Conservation (phyloP, 2,113 vertebrate genomes). For the Tangachromis dhanisi region DNA sequence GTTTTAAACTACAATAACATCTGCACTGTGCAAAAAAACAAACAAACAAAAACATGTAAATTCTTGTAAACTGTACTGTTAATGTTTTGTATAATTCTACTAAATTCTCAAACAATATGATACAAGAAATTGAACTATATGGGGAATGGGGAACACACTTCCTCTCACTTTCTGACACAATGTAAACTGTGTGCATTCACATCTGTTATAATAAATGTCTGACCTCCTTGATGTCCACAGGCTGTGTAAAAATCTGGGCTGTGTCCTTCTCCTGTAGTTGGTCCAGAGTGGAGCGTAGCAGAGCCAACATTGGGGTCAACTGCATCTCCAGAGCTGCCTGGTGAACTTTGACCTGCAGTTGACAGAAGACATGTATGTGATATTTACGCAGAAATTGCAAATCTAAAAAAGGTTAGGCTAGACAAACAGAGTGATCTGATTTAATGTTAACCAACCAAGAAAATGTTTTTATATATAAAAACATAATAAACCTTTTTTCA, state of each 20-base stretch:
- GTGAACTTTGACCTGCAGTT: constrained; percentile 82
- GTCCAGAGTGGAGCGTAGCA: constrained; percentile 88
- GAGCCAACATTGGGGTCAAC: constrained; percentile 84
- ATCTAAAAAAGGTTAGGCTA: neutral
- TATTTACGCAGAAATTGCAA: neutral
- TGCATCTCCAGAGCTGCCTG: constrained; percentile 91
- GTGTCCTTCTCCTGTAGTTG: constrained; percentile 93
- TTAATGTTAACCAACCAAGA: neutral
- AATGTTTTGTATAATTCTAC: neutral
- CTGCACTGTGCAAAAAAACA: neutral
- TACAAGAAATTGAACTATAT: neutral
- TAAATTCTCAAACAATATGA: neutral
- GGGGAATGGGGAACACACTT: neutral
- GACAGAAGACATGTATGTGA: neutral
- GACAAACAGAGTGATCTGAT: neutral
- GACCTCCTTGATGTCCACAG: constrained; percentile 89
- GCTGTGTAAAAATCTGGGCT: constrained; percentile 87
- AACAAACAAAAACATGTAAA: neutral
- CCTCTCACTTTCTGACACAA: neutral
- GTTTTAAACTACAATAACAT: neutral
- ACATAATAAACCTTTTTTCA: neutral
- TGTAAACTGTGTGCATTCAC: neutral
- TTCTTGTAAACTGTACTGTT: neutral
- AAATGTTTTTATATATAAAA: neutral
- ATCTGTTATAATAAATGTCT: neutral